Conservation (phyloP, 2,888 invertebrate genomes). For the Rotaria sp. region DNA sequence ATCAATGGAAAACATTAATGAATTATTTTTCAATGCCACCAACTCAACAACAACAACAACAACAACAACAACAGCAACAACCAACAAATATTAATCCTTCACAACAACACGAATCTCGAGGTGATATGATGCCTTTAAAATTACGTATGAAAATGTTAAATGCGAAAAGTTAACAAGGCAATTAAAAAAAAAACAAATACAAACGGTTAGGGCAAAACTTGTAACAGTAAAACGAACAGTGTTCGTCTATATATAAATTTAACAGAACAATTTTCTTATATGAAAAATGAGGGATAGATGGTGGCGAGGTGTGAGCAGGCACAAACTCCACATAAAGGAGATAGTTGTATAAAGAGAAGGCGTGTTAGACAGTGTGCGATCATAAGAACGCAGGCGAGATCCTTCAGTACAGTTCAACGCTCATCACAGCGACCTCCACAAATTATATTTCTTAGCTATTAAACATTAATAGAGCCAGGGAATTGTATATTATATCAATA, state of each 20-base stretch:
- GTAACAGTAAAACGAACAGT: slow-evolving; percentile 7
- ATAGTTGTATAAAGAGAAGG: background rate
- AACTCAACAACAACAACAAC: background rate
- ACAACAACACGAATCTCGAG: background rate
- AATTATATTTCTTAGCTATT: background rate
- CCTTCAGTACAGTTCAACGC: background rate
- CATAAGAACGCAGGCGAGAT: slow-evolving; percentile 1
- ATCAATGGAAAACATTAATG: background rate
- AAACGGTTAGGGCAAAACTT: background rate
- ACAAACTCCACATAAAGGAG: background rate
- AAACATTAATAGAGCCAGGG: background rate
- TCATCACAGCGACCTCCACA: background rate
- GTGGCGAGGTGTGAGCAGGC: background rate
- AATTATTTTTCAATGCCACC: background rate
- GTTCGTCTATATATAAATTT: background rate
- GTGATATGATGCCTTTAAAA: slow-evolving; percentile 27
- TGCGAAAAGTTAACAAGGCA: background rate
- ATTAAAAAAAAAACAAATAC: background rate
- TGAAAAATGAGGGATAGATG: background rate
- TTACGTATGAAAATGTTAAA: slow-evolving; percentile 27
- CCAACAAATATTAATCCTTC: background rate
- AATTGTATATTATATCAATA: background rate
- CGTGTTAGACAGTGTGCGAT: background rate
- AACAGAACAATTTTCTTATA: background rate
- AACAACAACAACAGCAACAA: background rate